A percentile compares a stretch with the other conserved stretches of the same genome.
phyloP scores from a whole-genome alignment of 2,113 vertebrate species.

The Forbesichthys papilliferus region DNA sequence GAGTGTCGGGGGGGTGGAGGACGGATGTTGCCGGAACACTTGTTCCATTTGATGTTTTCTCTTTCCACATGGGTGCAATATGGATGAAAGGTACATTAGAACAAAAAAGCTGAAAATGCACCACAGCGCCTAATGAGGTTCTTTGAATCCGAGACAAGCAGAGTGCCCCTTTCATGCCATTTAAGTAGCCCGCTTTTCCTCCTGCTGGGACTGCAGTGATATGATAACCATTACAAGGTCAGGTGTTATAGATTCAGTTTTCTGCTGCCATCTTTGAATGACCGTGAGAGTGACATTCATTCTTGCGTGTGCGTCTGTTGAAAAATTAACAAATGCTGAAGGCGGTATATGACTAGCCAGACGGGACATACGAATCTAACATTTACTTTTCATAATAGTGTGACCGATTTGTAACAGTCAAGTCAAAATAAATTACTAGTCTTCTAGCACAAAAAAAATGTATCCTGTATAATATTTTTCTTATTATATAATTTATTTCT shows the following conservation, averaged over 20 bases:
- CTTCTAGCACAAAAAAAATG: background rate
- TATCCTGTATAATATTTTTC: background rate
- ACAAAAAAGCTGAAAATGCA: constrained; percentile 52
- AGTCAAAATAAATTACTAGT: background rate
- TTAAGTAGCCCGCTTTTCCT: constrained; percentile 51
- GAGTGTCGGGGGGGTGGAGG: constrained; percentile 21
- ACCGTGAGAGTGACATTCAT: constrained; percentile 49
- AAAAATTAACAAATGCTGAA: background rate
- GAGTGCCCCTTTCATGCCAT: constrained; percentile 58
- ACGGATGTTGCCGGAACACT: constrained; percentile 40
- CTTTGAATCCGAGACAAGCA: constrained; percentile 62
- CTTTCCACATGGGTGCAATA: constrained; percentile 63
- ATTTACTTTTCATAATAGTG: too few species aligned
- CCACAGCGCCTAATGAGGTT: constrained; percentile 60
- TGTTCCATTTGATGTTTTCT: constrained; percentile 42
- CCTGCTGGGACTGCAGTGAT: constrained; percentile 31
- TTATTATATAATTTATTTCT: background rate
- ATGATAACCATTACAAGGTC: constrained; percentile 71
- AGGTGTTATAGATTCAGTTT: constrained; percentile 62
- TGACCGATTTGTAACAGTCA: too few species aligned
- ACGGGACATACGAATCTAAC: too few species aligned
- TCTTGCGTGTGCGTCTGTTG: constrained; percentile 32
- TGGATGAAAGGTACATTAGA: constrained; percentile 50
- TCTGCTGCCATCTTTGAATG: constrained; percentile 52
- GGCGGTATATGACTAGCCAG: background rate